These are phyloP conservation scores for Chrysoperla carnea DNA, from an alignment of 1,140 invertebrate species.

Conservation along the genomic window DNA sequence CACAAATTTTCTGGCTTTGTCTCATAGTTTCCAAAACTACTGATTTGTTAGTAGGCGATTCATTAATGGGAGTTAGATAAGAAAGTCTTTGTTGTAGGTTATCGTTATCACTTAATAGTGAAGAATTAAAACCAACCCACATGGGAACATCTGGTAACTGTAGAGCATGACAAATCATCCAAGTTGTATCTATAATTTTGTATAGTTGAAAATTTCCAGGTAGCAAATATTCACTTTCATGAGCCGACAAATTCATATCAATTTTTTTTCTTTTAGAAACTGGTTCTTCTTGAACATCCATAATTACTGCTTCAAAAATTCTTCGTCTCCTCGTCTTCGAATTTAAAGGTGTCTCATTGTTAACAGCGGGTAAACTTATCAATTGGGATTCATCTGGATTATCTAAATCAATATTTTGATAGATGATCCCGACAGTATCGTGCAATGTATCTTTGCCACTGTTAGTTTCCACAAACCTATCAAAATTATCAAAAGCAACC, in stretches of 20 bases:
- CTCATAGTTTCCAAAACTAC: constrained; percentile 15
- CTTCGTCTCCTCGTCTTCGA: background rate
- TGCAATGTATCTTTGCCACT: constrained; percentile 17
- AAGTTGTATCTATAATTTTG: constrained; percentile 4
- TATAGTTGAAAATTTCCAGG: constrained; percentile 3
- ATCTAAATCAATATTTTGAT: constrained; percentile 7
- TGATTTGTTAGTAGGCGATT: constrained; percentile 9
- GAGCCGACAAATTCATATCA: background rate
- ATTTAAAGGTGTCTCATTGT: too few relatives aligned
- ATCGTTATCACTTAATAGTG: too few relatives aligned
- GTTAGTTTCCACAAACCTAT: constrained; percentile 16
- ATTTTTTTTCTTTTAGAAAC: background rate
- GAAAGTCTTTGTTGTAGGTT: background rate
- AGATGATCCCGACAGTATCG: constrained; percentile 13
- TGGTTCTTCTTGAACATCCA: background rate
- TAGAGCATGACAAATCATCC: constrained; percentile 5
- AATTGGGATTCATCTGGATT: background rate
- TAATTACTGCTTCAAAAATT: constrained; percentile 1
- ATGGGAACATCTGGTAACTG: constrained; percentile 7
- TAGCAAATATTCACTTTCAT: background rate
- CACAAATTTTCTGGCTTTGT: background rate
- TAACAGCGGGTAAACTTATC: background rate
- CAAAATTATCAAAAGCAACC: constrained; percentile 20
- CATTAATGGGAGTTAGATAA: constrained; percentile 15
- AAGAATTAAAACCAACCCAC: constrained; percentile 9